A percentile compares a stretch with the other conserved stretches of the same genome.
phyloP scores from a whole-genome alignment of 2,113 vertebrate genomes.

The Sorex fumeus region DNA sequence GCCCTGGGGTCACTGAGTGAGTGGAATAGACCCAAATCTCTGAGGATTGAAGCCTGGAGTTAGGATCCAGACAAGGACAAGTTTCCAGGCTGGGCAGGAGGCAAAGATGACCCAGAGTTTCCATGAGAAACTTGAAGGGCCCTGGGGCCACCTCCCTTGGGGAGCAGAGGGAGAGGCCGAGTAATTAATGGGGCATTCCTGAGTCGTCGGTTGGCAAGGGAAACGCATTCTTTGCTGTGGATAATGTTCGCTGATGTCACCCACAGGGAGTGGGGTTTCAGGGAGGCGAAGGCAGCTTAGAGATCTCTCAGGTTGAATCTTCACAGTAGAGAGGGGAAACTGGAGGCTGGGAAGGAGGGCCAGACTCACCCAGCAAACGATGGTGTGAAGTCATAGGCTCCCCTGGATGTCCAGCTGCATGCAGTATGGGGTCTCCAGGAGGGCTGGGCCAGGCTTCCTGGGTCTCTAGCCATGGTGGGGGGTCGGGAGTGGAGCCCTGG shows the following conservation, averaged over 20 bases:
- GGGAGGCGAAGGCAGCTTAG: neutral
- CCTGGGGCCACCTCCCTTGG: neutral
- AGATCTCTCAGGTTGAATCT: neutral
- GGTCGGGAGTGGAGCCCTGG: too few relatives aligned
- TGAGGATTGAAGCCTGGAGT: neutral
- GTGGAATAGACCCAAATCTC: neutral
- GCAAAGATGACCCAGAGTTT: neutral
- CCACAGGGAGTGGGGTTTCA: neutral
- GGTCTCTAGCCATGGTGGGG: too few relatives aligned
- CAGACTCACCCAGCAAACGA: neutral
- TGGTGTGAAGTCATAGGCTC: neutral
- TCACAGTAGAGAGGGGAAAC: constrained; percentile 23
- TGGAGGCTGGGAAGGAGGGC: neutral
- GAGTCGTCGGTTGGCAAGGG: constrained; percentile 36
- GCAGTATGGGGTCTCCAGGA: too few relatives aligned
- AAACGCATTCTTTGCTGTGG: constrained; percentile 29
- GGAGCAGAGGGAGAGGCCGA: constrained; percentile 33
- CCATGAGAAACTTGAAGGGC: neutral
- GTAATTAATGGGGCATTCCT: constrained; percentile 64
- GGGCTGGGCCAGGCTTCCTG: too few relatives aligned
- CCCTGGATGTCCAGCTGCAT: too few relatives aligned
- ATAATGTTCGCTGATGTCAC: neutral
- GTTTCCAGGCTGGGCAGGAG: neutral
- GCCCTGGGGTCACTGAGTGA: neutral
- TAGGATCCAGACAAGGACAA: neutral